Evolutionary conservation across 2,113 vertebrate species (phyloP).

Genomic region (Pseudolaguvia tuberculata): DNA sequence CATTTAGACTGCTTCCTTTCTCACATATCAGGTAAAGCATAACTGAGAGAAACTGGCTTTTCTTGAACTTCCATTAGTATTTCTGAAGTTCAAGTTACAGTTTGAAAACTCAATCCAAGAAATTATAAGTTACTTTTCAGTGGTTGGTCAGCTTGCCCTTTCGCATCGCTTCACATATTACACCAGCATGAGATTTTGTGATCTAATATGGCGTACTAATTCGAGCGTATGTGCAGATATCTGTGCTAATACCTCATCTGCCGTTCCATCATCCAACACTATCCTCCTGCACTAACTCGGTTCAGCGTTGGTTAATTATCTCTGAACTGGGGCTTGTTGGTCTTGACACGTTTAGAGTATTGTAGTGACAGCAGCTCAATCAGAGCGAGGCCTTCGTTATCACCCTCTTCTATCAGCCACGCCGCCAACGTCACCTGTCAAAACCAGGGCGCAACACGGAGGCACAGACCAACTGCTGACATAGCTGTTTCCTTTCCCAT

Average conservation of each 20-base stretch:
- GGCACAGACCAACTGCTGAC: slow-evolving; percentile 88
- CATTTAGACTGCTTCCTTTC: slow-evolving; percentile 52
- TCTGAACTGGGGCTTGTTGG: slow-evolving; percentile 61
- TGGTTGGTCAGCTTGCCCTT: slow-evolving; percentile 11
- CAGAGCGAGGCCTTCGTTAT: slow-evolving; percentile 68
- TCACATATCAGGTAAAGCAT: slow-evolving; percentile 51
- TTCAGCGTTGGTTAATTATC: slow-evolving; percentile 56
- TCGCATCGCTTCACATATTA: neutral
- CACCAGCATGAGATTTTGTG: slow-evolving; percentile 4
- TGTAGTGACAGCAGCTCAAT: slow-evolving; percentile 57
- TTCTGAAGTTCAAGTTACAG: slow-evolving; percentile 20
- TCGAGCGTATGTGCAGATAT: slow-evolving; percentile 18
- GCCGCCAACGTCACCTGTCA: slow-evolving; percentile 78
- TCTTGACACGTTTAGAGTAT: slow-evolving; percentile 49
- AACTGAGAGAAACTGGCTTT: slow-evolving; percentile 32
- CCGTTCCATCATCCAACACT: slow-evolving; percentile 27
- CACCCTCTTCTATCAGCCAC: slow-evolving; percentile 70
- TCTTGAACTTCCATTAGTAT: slow-evolving; percentile 28
- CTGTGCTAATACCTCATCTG: slow-evolving; percentile 19
- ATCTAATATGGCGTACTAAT: neutral
- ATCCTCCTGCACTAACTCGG: slow-evolving; percentile 39
- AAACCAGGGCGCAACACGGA: slow-evolving; percentile 78
- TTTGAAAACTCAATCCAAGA: neutral
- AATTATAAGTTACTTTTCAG: neutral
- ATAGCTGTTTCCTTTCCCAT: slow-evolving; percentile 82